Base-by-base conservation (phyloP, 2,113 vertebrate species). In the Ceratotherium simum region DNA sequence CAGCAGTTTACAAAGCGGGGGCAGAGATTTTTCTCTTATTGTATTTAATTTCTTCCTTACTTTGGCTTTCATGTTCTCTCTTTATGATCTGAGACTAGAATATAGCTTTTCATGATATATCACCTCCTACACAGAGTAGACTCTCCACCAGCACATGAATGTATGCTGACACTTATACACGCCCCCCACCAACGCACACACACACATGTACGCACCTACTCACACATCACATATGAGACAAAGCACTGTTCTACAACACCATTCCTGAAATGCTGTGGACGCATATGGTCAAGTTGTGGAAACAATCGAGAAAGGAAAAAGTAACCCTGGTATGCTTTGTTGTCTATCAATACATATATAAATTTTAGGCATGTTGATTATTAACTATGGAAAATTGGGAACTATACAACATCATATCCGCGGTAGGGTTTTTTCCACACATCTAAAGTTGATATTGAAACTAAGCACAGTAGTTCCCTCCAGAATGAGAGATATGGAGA, bases 21-120 rank as follows among this genome's bases (percentile, higher is more conserved):
- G 58, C 67, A 13, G 29, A 92, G 69, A 95, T 56, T 75, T 89
- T 95, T 65, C 42, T 56, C 16, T 72, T 48, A 8, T 42, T 90
- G 56, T 60, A 18, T 73, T 79, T 33, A 11, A 70, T 36, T 67
- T 80, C 92, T 67, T 7, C 2, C 0, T 91, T 64, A 39, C 3
- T 5, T 84, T 65, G 25, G 4, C 3, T 12, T 97, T 97, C 27
- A 18, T 18, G 79, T 79, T 69, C 3, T 56, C 1, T 48, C 16
- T 79, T 93, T 27, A 62, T 62, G 48, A 31, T 8, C 3, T 39
- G 60, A 56, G 33, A 78, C 42, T 56, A 72, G 29, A 87, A 78
- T 58, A 31, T 12, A 54, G 31, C 17, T 90, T 95, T 83, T 27
- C 17, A 23, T 33, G 67, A 51, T 23, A 31, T 39, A 60, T 58